Evolutionary conservation across 64 coral and sea anemone genomes (phyloP), one percentile per base, ranked within the genome.

Genomic region (Montipora cactus): DNA sequence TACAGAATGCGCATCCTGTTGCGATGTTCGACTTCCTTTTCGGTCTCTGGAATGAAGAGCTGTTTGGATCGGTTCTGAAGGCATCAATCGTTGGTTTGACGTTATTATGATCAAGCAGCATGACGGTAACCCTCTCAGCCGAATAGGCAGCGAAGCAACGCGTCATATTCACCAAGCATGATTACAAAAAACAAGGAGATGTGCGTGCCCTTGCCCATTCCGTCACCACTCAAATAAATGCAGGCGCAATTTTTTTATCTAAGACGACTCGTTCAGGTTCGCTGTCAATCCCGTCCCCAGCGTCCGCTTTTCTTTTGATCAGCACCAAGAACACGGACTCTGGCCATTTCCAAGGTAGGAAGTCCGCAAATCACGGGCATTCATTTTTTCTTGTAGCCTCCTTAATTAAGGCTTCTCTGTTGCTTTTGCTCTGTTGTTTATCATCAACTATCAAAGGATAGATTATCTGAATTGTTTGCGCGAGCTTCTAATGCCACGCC

Each of bases 181-280:
- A 93, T 53, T 44, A 93, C 91, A 64, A 93, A 93, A 23, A 93
- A 93, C 81, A 93, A 76, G 7, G 81, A 87, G 20, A 93, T 87
- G 20, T 93, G 91, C 19, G 81, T 66, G 1, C 83, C 83, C 64
- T 87, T 86, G 10, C 91, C 91, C 83, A 87, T 87, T 8, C 91
- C 91, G 59, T 93, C 91, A 1, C 91, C 91, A 45, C 87, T 93
- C 11, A 93, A 73, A 44, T 93, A 93, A 53, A 93, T 79, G 57
- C 91, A 83, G 5, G 91, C 91, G 59, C 91, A 87, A 81, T 87
- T 93, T 52, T 93, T 93, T 73, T 93, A 93, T 13, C 82, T 83
- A 87, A 79, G 82, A n/a, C 81, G 91, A 79, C 80, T 77, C 37
- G 91, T 93, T 37, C 50, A 87, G 48, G 25, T 25, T 25, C 25